phyloP scores from a whole-genome alignment of 2,113 vertebrate species.

The Microcebus murinus region DNA sequence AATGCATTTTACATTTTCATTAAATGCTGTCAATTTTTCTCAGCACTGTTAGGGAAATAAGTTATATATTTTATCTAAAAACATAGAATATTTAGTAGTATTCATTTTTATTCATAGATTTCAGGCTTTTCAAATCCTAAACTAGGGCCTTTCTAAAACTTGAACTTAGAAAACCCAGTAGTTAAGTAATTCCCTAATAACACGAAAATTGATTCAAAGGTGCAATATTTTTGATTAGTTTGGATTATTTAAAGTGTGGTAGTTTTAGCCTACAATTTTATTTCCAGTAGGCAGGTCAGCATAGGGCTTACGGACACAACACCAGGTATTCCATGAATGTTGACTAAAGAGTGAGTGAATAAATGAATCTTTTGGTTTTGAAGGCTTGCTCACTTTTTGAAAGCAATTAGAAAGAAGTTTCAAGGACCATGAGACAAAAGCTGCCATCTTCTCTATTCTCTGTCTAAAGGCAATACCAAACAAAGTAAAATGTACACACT shows the following conservation, averaged over 20 bases:
- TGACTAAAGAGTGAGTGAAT: not conserved
- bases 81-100: not conserved
- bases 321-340: not conserved
- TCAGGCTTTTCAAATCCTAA: slow-evolving; percentile 27
- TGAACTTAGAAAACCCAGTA: slow-evolving; percentile 53
- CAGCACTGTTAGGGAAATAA: not conserved
- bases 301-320: not conserved
- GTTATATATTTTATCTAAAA: not conserved
- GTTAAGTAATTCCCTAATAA: slow-evolving; percentile 50
- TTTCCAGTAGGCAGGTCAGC: not conserved
- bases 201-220: not conserved
- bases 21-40: not conserved
- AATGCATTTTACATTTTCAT: not conserved
- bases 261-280: not conserved
- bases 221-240: not conserved
- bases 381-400: not conserved
- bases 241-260: not conserved
- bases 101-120: not conserved
- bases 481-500: not conserved
- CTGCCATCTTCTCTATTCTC: not conserved
- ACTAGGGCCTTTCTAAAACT: not conserved
- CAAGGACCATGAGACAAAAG: not conserved
- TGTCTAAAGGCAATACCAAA: not conserved
- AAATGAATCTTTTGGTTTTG: not conserved
- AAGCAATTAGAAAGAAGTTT: not conserved